A percentile compares a stretch with the other conserved stretches of the same genome.
Evolutionary conservation across 2,888 invertebrate genomes (phyloP).

Genomic region (Athrips mouffetella): DNA sequence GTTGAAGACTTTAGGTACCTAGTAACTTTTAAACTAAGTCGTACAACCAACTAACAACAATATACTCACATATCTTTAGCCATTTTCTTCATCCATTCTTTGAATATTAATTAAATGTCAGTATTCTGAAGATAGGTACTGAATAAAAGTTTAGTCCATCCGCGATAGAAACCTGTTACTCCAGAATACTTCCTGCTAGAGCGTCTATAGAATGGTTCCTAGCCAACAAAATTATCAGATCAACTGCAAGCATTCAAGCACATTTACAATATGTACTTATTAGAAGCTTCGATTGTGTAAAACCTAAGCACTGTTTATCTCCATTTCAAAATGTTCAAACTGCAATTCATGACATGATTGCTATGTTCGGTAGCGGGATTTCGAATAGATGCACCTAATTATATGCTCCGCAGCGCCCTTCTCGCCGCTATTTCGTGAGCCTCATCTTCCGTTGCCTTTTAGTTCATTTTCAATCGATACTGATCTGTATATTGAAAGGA

Average conservation of each 20-base stretch:
- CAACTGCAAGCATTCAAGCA: background rate
- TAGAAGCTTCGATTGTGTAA: conserved; percentile 3
- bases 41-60: too few species aligned
- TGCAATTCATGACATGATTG: conserved; percentile 19
- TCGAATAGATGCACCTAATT: conserved; percentile 36
- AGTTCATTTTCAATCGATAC: background rate
- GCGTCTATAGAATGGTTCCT: background rate
- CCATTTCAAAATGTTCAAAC: conserved; percentile 17
- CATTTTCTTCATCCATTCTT: too few species aligned
- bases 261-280: background rate
- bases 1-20: too few species aligned
- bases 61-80: too few species aligned
- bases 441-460: conserved; percentile 2
- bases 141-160: too few species aligned
- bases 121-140: too few species aligned
- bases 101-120: too few species aligned
- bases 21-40: too few species aligned
- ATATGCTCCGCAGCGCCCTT: conserved; percentile 34
- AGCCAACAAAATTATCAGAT: conserved; percentile 3
- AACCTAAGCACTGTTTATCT: conserved; percentile 2
- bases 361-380: conserved; percentile 21
- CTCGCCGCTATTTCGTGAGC: conserved; percentile 28
- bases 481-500: conserved; percentile 16
- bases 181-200: background rate
- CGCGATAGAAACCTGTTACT: too few species aligned